Conservation (phyloP, 1,140 invertebrate genomes). For the Asobara japonica region DNA sequence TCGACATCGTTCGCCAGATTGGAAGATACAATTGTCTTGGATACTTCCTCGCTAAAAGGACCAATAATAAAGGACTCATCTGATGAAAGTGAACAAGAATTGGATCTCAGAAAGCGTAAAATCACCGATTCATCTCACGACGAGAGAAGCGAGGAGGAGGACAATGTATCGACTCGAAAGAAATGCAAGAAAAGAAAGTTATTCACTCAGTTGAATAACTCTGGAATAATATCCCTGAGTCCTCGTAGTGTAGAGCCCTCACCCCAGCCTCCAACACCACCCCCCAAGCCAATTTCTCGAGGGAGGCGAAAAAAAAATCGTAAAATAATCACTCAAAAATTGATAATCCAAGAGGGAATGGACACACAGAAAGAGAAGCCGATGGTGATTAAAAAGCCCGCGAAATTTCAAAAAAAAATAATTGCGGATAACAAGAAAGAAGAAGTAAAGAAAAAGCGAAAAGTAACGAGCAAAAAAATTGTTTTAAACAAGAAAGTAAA, state of each 20-base stretch:
- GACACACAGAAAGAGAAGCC: conserved; percentile 2
- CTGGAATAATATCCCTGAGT: neutral
- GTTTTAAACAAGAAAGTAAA: conserved; percentile 48
- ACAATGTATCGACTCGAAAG: neutral
- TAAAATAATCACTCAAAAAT: conserved; percentile 37
- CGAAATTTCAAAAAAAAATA: neutral
- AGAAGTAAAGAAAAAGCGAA: neutral
- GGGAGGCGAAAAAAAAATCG: conserved; percentile 21
- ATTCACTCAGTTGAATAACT: conserved; percentile 3
- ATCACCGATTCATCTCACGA: neutral
- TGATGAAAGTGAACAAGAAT: neutral
- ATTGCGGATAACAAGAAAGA: neutral
- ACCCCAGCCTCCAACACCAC: neutral
- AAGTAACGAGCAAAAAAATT: conserved; percentile 18
- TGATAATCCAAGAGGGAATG: conserved; percentile 18
- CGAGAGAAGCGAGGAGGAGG: neutral
- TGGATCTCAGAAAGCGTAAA: neutral
- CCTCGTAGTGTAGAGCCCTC: neutral
- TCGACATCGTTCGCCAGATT: neutral
- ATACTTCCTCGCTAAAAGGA: neutral
- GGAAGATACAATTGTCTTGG: conserved; percentile 14
- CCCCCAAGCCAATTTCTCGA: no score
- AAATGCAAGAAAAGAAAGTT: conserved; percentile 33
- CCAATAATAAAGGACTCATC: conserved; percentile 35
- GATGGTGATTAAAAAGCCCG: conserved; percentile 14